Evolutionary conservation across 1,140 invertebrate genomes (phyloP).

Genomic region (Parasteatoda tepidariorum): DNA sequence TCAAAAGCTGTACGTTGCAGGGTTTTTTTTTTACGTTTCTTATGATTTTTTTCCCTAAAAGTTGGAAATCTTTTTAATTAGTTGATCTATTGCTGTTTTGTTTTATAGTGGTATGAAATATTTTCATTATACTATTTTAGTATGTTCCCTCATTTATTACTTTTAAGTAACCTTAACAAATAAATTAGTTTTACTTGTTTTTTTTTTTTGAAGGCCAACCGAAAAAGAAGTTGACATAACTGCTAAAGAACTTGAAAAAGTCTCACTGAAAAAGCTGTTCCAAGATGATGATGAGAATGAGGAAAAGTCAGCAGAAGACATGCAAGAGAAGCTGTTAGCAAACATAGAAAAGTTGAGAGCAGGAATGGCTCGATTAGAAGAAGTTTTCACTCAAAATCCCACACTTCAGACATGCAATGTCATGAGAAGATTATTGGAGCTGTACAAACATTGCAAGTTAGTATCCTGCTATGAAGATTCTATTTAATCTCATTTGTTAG

Average conservation of each 20-base stretch:
- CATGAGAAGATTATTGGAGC: conserved; percentile 81
- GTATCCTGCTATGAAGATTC: too few relatives aligned
- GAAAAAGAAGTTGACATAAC: conserved; percentile 43
- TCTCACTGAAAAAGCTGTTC: conserved; percentile 58
- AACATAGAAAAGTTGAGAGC: conserved; percentile 81
- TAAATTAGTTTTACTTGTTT: too few relatives aligned
- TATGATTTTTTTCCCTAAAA: too few relatives aligned
- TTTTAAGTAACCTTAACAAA: too few relatives aligned
- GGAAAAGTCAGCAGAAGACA: conserved; percentile 63
- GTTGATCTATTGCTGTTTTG: too few relatives aligned
- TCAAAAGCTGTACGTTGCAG: too few relatives aligned
- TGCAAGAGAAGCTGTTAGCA: conserved; percentile 73
- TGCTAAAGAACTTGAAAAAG: conserved; percentile 36
- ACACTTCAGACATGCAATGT: conserved; percentile 78
- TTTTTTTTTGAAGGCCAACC: not conserved
- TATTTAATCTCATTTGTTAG: too few relatives aligned
- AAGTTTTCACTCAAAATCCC: conserved; percentile 81
- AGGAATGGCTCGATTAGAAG: conserved; percentile 79
- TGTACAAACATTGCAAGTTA: conserved; percentile 86
- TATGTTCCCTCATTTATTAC: too few relatives aligned
- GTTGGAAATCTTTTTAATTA: too few relatives aligned
- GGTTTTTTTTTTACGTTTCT: too few relatives aligned
- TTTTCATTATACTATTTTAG: too few relatives aligned
- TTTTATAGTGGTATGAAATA: too few relatives aligned
- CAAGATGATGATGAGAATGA: conserved; percentile 58